Conservation (phyloP, 2,113 vertebrate genomes). For the Stigmatopora argus region DNA sequence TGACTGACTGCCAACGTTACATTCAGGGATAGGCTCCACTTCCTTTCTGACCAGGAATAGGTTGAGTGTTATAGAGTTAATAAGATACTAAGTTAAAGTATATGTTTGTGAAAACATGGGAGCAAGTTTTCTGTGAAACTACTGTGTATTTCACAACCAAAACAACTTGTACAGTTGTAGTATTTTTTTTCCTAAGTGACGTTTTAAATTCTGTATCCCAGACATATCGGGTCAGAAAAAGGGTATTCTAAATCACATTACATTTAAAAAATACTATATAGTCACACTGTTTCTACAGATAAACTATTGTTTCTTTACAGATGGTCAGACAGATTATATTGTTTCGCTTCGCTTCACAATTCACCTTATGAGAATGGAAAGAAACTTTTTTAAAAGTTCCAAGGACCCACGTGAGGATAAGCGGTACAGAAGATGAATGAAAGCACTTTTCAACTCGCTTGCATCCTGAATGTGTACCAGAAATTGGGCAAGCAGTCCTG, state of each 20-base stretch:
- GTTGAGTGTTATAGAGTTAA: no score
- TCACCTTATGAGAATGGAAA: neutral
- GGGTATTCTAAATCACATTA: neutral
- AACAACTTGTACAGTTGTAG: neutral
- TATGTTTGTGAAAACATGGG: neutral
- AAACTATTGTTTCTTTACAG: neutral
- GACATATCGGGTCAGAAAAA: neutral
- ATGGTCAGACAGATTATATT: no score
- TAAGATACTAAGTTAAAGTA: neutral
- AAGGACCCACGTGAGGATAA: neutral
- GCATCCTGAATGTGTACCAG: neutral
- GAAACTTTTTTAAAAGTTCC: neutral
- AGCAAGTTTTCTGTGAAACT: neutral
- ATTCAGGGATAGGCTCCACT: neutral
- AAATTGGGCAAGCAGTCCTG: constrained; percentile 3
- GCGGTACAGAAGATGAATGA: no score
- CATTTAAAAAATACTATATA: neutral
- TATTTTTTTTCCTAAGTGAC: neutral
- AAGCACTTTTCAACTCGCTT: neutral
- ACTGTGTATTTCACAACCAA: neutral
- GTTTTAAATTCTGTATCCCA: neutral
- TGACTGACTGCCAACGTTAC: neutral
- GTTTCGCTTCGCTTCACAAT: neutral
- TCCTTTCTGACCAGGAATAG: no score
- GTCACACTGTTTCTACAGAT: no score